phyloP scores from a whole-genome alignment of 2,113 vertebrate species.

The Camelus bactrianus region DNA sequence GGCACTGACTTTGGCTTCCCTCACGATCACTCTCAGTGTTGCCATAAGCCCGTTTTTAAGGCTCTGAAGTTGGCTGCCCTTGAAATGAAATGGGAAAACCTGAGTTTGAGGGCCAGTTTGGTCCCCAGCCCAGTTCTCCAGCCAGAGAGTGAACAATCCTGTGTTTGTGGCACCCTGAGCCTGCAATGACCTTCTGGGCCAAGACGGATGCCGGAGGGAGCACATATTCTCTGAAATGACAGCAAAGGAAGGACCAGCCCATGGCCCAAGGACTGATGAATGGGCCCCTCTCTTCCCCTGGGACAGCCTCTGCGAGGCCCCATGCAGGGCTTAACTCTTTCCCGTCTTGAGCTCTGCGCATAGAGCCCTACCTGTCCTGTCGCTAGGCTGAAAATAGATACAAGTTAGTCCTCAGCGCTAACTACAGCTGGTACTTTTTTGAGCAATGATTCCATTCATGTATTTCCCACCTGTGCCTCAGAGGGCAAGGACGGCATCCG shows the following conservation, averaged over 20 bases:
- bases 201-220: slow-evolving; percentile 35
- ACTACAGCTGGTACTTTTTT: neutral
- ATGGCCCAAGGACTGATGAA: slow-evolving; percentile 56
- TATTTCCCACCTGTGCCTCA: neutral
- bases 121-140: slow-evolving; percentile 32
- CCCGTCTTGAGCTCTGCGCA: neutral
- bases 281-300: slow-evolving; percentile 34
- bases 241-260: slow-evolving; percentile 58
- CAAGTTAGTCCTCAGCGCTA: neutral
- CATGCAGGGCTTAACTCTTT: slow-evolving; percentile 29
- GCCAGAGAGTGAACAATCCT: slow-evolving; percentile 59
- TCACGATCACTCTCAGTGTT: slow-evolving; percentile 27
- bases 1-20: slow-evolving; percentile 63
- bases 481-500: neutral
- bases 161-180: slow-evolving; percentile 60
- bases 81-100: slow-evolving; percentile 73
- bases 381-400: slow-evolving; percentile 42
- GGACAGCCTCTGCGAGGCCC: neutral
- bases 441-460: neutral
- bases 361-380: neutral
- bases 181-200: slow-evolving; percentile 67
- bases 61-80: slow-evolving; percentile 25
- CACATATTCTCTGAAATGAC: slow-evolving; percentile 47
- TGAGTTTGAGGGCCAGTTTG: slow-evolving; percentile 67
- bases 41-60: slow-evolving; percentile 51